phyloP scores from a whole-genome alignment of 2,888 invertebrate species.

The Papilio demoleus region DNA sequence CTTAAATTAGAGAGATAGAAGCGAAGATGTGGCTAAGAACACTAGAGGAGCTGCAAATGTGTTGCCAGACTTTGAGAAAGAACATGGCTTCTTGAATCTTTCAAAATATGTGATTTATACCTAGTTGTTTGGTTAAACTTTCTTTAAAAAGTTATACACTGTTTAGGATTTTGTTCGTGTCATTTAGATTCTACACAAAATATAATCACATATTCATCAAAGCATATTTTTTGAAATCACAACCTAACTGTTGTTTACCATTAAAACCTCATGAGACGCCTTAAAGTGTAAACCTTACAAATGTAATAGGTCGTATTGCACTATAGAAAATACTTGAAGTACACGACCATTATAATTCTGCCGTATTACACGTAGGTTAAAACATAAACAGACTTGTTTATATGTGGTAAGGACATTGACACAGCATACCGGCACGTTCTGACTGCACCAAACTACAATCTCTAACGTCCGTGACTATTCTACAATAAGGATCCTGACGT shows the following conservation, averaged over 20 bases:
- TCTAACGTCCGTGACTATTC: slow-evolving; percentile 38
- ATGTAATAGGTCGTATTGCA: not conserved
- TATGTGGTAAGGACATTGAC: slow-evolving; percentile 60
- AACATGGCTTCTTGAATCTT: no score
- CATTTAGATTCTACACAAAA: not conserved
- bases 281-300: slow-evolving; percentile 4
- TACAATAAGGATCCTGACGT: slow-evolving; percentile 37
- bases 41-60: no score
- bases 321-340: not conserved
- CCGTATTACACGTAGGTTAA: slow-evolving; percentile 32
- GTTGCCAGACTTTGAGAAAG: no score
- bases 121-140: no score
- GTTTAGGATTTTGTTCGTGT: no score
- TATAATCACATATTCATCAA: not conserved
- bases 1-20: no score
- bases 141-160: no score
- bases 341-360: slow-evolving; percentile 30
- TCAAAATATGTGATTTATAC: no score
- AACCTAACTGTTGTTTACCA: not conserved
- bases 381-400: slow-evolving; percentile 37
- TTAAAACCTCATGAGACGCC: not conserved
- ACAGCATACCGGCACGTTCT: slow-evolving; percentile 67
- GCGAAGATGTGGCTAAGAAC: no score
- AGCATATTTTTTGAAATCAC: not conserved
- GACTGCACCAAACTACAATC: slow-evolving; percentile 44